Evolutionary conservation across 2,797 vertebrate species (phyloP), one percentile per base, ranked within the genome.

Genomic region (Lithobates sylvaticus): DNA sequence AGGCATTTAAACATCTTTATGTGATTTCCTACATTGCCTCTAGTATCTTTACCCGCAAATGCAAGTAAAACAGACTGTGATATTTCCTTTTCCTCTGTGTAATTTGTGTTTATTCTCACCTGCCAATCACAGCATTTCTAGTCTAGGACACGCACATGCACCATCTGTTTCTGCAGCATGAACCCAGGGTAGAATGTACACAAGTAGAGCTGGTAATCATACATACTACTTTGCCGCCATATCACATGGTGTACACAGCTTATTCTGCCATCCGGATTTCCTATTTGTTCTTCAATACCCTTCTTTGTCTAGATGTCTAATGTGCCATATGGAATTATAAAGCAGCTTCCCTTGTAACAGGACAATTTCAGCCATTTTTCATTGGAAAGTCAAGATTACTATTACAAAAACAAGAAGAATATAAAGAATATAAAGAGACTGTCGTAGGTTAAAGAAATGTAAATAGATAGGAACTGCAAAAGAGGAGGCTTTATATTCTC

Each of bases 1-100:
- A 58, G 44, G 50, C 70, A 67, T 81, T 36, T n/a, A 81, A 81
- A 81, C 78, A 71, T 29, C 65, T 81, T 81, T 42, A 81, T 81
- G 69, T 27, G 69, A 61, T 69, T 73, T 47, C 79, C 68, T 64
- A 39, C 34, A 23, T 32, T 13, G 69, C 39, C 79, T 73, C 21
- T 81, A 61, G n/a, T 64, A 72, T 61, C 50, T 34, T 39, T 39
- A 72, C n/a, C n/a, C 15, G 15, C 50, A 72, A 27, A 72, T 73
- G 26, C 61, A 21, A 73, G 79, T 61, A 72, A 81, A 72, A 73
- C 69, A 81, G 69, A 71, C 34, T 80, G 68, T 16, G 50, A 81
- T 50, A 27, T 72, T 73, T 71, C 44, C 42, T 73, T 26, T 58
- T 81, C n/a, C 69, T 72, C 50, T 34, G 68, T 36, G 70, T 81